Conservation (phyloP, 1,140 invertebrate genomes). For the Cotesia vestalis region DNA sequence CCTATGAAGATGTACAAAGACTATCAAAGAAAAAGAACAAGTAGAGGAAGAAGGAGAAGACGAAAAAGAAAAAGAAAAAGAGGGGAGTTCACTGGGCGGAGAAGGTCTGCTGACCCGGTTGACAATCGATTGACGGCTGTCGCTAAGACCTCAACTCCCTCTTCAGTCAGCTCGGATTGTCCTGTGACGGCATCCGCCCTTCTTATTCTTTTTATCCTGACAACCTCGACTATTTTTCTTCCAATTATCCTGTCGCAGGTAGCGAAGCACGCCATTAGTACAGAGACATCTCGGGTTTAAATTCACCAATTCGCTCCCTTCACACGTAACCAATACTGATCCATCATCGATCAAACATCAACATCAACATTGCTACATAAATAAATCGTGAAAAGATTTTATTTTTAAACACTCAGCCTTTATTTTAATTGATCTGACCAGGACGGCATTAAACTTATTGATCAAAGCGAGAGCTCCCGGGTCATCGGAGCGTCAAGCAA, state of each 20-base stretch:
- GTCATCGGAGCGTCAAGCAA: slow-evolving; percentile 41
- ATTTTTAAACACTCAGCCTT: neutral
- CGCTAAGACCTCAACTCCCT: slow-evolving; percentile 58
- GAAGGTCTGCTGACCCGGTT: slow-evolving; percentile 62
- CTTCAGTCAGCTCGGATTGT: slow-evolving; percentile 45
- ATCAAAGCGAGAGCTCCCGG: slow-evolving; percentile 40
- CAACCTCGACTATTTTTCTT: slow-evolving; percentile 30
- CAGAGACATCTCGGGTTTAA: neutral
- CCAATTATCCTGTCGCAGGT: slow-evolving; percentile 32
- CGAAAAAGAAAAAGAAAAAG: neutral
- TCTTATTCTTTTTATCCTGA: slow-evolving; percentile 21
- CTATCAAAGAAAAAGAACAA: neutral
- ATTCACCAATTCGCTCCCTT: neutral
- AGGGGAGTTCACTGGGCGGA: neutral
- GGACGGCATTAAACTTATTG: slow-evolving; percentile 23
- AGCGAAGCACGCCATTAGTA: neutral
- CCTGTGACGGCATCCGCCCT: slow-evolving; percentile 39
- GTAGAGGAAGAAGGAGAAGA: slow-evolving; percentile 14
- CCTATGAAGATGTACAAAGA: neutral
- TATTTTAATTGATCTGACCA: slow-evolving; percentile 1
- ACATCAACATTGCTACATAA: too few relatives aligned
- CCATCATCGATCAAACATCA: too few relatives aligned
- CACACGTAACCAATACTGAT: too few relatives aligned
- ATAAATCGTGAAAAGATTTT: neutral
- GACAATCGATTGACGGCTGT: slow-evolving; percentile 68